Percentiles rank a stretch among this genome's conserved stretches.
Evolutionary conservation across 2,113 vertebrate species (phyloP).

Genomic region (Zosterops japonicus): DNA sequence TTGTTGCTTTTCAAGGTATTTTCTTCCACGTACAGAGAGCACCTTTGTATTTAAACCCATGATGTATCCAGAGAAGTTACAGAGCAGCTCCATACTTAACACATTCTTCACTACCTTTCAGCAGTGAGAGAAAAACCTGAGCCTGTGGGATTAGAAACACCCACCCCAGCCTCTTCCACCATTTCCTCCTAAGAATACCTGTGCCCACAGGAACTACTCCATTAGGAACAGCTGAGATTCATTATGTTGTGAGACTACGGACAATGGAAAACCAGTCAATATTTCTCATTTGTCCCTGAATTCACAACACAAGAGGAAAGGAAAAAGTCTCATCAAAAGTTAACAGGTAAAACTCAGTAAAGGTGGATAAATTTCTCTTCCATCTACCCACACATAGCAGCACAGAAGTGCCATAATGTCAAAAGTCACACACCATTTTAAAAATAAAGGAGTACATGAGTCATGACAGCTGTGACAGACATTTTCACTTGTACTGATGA

Average conservation of each 20-base stretch:
- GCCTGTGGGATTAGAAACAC: background rate
- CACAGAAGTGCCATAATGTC: background rate
- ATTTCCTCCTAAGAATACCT: background rate
- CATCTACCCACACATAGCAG: background rate
- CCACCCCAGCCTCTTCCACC: background rate
- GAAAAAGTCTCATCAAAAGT: background rate
- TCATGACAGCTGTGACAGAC: constrained; percentile 43
- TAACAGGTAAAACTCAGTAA: background rate
- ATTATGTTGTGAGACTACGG: accelerated
- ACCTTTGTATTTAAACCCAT: background rate
- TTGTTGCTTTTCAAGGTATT: background rate
- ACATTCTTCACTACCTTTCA: background rate
- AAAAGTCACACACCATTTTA: constrained; percentile 47
- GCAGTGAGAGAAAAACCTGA: background rate
- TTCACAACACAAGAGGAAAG: background rate
- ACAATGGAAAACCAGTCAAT: background rate
- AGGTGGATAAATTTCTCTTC: background rate
- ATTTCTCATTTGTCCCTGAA: background rate
- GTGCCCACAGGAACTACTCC: background rate
- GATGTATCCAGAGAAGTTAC: background rate
- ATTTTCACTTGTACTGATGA: constrained; percentile 15
- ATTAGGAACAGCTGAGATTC: background rate
- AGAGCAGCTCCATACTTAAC: accelerated
- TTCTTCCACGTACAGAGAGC: background rate
- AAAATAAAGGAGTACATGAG: constrained; percentile 30